Percentiles rank a stretch among this genome's conserved stretches.
Conservation (phyloP, 2,113 vertebrate genomes). For the Epinephelus lanceolatus region DNA sequence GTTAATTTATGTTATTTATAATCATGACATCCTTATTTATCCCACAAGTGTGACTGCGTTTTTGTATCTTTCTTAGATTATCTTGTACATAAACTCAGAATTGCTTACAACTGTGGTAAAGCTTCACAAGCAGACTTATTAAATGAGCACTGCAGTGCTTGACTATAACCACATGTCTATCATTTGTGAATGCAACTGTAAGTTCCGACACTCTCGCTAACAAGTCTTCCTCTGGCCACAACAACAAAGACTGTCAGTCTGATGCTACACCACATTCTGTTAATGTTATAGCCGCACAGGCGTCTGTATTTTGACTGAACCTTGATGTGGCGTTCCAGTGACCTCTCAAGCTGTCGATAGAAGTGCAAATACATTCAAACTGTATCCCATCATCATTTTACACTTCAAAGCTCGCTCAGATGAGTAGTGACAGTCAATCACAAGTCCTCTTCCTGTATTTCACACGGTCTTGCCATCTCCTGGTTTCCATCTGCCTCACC, state of each 20-base stretch:
- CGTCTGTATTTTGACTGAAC: conserved; percentile 15
- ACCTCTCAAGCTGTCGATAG: conserved; percentile 44
- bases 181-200: background rate
- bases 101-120: background rate
- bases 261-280: background rate
- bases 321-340: conserved; percentile 5
- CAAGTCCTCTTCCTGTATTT: conserved; percentile 26
- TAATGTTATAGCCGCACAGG: background rate
- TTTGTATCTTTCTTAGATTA: background rate
- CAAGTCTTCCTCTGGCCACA: background rate
- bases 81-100: background rate
- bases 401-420: conserved; percentile 57
- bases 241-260: background rate
- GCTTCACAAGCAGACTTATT: background rate
- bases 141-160: background rate
- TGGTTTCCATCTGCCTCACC: conserved; percentile 35
- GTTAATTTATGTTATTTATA: background rate
- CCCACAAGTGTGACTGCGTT: background rate
- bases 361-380: conserved; percentile 54
- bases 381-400: conserved; percentile 41
- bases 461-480: conserved; percentile 22
- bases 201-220: background rate
- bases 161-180: background rate
- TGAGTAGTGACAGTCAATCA: conserved; percentile 47
- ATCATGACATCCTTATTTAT: background rate